These are phyloP conservation scores for Epizoanthus stellaris DNA, from an alignment of 92 coral and sea anemone genomes.

Conservation along the genomic window DNA sequence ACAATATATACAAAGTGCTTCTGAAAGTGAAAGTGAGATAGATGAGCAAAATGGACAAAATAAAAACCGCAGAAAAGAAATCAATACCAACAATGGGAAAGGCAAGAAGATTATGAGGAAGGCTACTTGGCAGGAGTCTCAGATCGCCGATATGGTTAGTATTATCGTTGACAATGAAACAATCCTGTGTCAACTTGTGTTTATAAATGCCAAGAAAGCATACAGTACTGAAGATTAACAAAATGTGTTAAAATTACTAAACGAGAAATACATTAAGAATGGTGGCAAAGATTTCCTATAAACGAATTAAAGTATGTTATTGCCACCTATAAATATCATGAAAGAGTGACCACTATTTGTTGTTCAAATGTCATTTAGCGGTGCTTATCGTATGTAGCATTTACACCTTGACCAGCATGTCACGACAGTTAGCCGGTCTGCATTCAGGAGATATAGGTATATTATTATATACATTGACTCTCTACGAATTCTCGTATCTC, in stretches of 20 bases:
- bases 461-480: no score
- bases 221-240: conserved; percentile 57
- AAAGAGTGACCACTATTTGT: no score
- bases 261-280: conserved; percentile 43
- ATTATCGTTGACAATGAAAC: conserved; percentile 57
- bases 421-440: no score
- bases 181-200: conserved; percentile 46
- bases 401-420: no score
- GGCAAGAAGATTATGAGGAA: conserved; percentile 47
- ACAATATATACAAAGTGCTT: not conserved
- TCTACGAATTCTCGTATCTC: no score
- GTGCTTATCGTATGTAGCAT: no score
- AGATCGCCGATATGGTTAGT: conserved; percentile 55
- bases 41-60: conserved; percentile 8
- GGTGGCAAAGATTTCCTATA: conserved; percentile 52
- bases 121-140: conserved; percentile 56
- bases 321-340: no score
- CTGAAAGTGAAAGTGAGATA: conserved; percentile 34
- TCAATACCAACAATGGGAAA: not conserved
- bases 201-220: conserved; percentile 66
- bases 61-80: conserved; percentile 19
- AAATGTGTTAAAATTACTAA: conserved; percentile 38
- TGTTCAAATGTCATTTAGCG: no score
- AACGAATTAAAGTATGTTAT: no score
- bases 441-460: no score